Evolutionary conservation across 2,113 vertebrate genomes (phyloP), one percentile per base, ranked within the genome.

Genomic region (Romanogobio albipinnatus): DNA sequence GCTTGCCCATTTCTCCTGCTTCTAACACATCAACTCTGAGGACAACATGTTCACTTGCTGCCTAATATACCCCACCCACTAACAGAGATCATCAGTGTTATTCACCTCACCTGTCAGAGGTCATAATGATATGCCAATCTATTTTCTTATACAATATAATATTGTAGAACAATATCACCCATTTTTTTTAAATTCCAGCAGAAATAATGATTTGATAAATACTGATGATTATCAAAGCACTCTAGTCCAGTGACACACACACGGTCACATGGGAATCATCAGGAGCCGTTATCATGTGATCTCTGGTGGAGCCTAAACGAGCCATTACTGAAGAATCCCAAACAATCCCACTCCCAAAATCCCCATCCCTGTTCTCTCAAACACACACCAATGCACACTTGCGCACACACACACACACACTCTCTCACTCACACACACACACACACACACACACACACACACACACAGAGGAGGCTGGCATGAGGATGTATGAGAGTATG

Each of bases 301-400:
- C 33, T 78, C 33, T 61, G 33, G 10, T 61, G 76, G 76, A 58
- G 76, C n/a, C 76, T n/a, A 19, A 78, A 88, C 79, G 64, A 86
- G 73, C 90, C 89, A 93, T 91, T 90, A 92, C 88, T 85, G 80
- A 84, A 84, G 24, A 87, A 89, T 90, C 81, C 91, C 53, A 78
- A 78, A 78, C 76, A 59, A 78, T 78, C 53, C 5, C 53, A 19
- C 17, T 56, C 53, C 53, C 53, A 19, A 56, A 56, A 19, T 56
- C 76, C 29, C n/a, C 76, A 14, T 43, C 33, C 29, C 17, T 22
- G 33, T 22, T 11, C 19, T 5, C 33, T 2, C 9, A 3, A 17
- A 39, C 29, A 68, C 8, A 61, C 7, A 61, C 2, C n/a, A n/a
- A 24, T n/a, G 3, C n/a, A 11, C 9, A 3, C n/a, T 1, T n/a